Percentiles rank a stretch among this genome's conserved stretches.
These are phyloP conservation scores for Panagrolaimus sp. DNA, from an alignment of 1,140 invertebrate species.

Conservation along the genomic window DNA sequence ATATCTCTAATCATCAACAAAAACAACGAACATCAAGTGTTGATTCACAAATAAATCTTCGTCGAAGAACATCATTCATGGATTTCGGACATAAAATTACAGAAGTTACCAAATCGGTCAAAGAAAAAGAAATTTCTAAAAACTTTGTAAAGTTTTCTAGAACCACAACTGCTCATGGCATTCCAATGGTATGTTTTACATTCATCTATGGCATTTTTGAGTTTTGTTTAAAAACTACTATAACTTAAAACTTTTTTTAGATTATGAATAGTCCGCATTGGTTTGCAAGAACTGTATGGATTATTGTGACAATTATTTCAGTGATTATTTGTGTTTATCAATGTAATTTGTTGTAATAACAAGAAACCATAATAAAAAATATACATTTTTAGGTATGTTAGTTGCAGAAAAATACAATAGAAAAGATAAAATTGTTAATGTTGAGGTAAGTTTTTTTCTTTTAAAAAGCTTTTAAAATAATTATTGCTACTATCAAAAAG, in stretches of 20 bases:
- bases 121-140: conserved; percentile 29
- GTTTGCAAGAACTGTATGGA: background rate
- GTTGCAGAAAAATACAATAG: conserved; percentile 32
- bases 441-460: conserved; percentile 46
- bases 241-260: background rate
- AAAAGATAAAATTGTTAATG: conserved; percentile 55
- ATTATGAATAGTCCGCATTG: background rate
- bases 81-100: background rate
- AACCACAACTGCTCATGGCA: conserved; percentile 46
- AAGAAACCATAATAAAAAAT: too few species aligned
- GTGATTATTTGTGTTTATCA: conserved; percentile 2
- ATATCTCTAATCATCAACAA: too few species aligned
- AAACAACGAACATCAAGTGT: background rate
- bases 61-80: too few species aligned
- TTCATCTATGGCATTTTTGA: conserved; percentile 6
- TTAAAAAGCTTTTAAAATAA: too few species aligned
- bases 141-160: conserved; percentile 39
- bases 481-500: background rate
- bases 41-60: background rate
- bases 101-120: conserved; percentile 8
- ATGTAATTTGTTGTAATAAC: background rate
- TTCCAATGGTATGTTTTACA: conserved; percentile 36
- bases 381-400: background rate
- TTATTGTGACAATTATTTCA: background rate
- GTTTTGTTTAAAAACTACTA: background rate